These are phyloP conservation scores for Oncorhynchus mykiss DNA, from an alignment of 2,113 vertebrate species.

Conservation along the genomic window DNA sequence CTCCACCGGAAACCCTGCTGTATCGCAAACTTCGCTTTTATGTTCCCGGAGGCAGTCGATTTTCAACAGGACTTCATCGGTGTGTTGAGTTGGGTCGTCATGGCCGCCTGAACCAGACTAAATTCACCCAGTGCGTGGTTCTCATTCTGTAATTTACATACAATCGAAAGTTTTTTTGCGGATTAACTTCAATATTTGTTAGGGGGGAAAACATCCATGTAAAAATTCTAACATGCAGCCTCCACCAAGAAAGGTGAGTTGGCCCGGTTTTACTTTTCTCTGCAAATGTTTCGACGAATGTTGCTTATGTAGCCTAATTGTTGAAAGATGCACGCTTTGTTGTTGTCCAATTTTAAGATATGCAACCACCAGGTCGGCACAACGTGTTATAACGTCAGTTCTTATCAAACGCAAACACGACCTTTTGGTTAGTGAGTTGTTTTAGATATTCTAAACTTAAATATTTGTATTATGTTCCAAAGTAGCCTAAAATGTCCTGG, in stretches of 20 bases:
- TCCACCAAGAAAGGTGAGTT: slow-evolving; percentile 90
- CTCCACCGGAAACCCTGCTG: slow-evolving; percentile 50
- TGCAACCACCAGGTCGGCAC: not conserved
- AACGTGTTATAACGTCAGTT: not conserved
- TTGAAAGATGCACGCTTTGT: slow-evolving; percentile 54
- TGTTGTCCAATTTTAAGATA: slow-evolving; percentile 12
- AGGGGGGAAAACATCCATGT: not conserved
- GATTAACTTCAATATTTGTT: slow-evolving; percentile 26
- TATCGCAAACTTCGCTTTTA: slow-evolving; percentile 48
- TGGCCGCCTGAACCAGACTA: slow-evolving; percentile 58
- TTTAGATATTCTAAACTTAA: too few species aligned
- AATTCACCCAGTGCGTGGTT: slow-evolving; percentile 4
- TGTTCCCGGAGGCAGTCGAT: slow-evolving; percentile 57
- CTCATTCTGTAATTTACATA: slow-evolving; percentile 2
- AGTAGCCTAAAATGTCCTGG: too few species aligned
- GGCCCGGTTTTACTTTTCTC: slow-evolving; percentile 11
- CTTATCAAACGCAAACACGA: not conserved
- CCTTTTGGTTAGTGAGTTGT: not conserved
- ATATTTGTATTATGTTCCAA: too few species aligned
- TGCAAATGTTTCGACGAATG: slow-evolving; percentile 47
- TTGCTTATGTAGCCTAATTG: slow-evolving; percentile 58
- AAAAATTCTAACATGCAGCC: slow-evolving; percentile 84
- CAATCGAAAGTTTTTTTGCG: slow-evolving; percentile 13
- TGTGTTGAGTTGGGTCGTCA: slow-evolving; percentile 47
- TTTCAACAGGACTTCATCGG: slow-evolving; percentile 62